Evolutionary conservation across 2,113 vertebrate species (phyloP).

Genomic region (Pica pica): DNA sequence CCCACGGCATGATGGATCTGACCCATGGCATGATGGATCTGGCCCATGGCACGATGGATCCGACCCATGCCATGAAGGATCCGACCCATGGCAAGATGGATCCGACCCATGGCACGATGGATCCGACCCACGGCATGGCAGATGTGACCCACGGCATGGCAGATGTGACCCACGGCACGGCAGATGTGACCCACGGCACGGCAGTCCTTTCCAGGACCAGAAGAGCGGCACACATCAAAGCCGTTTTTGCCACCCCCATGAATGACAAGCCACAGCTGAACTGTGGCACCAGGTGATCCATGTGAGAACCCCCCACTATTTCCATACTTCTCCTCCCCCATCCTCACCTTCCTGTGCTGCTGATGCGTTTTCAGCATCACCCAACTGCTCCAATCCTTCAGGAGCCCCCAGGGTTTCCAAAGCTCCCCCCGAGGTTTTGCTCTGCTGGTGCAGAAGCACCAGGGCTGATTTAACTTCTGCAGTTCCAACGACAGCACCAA

Average conservation of each 20-base stretch:
- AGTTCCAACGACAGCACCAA: accelerated
- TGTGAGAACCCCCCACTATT: background rate
- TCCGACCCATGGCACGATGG: too few relatives aligned
- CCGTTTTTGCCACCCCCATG: background rate
- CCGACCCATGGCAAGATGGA: too few relatives aligned
- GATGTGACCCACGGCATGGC: too few relatives aligned
- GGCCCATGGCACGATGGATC: too few relatives aligned
- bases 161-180: too few relatives aligned
- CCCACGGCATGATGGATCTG: too few relatives aligned
- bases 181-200: too few relatives aligned
- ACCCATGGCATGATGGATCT: too few relatives aligned
- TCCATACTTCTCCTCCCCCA: too few relatives aligned
- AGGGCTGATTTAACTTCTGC: accelerated
- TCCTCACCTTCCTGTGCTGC: background rate
- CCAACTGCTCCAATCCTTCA: accelerated
- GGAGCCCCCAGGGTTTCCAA: background rate
- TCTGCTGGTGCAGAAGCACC: background rate
- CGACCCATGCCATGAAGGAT: too few relatives aligned
- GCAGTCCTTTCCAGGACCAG: background rate
- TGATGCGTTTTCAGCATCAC: accelerated
- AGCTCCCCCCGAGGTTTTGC: background rate
- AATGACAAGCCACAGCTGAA: background rate
- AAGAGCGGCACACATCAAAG: accelerated
- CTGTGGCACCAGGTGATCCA: background rate
- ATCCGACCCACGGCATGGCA: too few relatives aligned